phyloP scores from a whole-genome alignment of 2,797 vertebrate species.

The Diceros bicornis region DNA sequence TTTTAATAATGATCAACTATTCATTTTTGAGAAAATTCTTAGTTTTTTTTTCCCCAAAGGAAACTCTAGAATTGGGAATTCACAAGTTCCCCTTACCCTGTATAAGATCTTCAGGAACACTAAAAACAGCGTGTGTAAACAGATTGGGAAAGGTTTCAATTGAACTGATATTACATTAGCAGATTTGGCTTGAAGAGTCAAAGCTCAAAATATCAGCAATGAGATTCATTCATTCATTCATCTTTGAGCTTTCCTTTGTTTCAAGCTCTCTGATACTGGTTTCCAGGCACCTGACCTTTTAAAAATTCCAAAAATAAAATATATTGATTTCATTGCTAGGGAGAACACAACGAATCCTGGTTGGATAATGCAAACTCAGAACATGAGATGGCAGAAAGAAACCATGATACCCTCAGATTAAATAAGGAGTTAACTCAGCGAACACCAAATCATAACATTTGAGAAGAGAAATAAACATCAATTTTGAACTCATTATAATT shows the following conservation, averaged over 20 bases:
- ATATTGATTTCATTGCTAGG: not conserved
- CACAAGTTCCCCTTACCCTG: not conserved
- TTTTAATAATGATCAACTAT: not conserved
- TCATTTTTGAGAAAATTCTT: not conserved
- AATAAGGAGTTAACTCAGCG: not conserved
- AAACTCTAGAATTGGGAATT: not conserved
- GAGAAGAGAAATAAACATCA: not conserved
- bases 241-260: not conserved
- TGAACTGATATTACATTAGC: not conserved
- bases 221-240: not conserved
- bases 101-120: not conserved
- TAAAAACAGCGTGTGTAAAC: not conserved
- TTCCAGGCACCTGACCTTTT: not conserved
- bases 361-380: not conserved
- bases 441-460: not conserved
- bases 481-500: not conserved
- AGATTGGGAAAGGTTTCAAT: not conserved
- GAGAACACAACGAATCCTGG: not conserved
- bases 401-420: not conserved
- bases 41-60: not conserved
- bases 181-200: not conserved
- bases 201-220: not conserved
- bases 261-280: not conserved
- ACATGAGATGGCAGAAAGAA: not conserved
- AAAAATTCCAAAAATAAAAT: not conserved